Base-by-base conservation (phyloP, 2,797 vertebrate genomes). In the Leptatherina wallacei region DNA sequence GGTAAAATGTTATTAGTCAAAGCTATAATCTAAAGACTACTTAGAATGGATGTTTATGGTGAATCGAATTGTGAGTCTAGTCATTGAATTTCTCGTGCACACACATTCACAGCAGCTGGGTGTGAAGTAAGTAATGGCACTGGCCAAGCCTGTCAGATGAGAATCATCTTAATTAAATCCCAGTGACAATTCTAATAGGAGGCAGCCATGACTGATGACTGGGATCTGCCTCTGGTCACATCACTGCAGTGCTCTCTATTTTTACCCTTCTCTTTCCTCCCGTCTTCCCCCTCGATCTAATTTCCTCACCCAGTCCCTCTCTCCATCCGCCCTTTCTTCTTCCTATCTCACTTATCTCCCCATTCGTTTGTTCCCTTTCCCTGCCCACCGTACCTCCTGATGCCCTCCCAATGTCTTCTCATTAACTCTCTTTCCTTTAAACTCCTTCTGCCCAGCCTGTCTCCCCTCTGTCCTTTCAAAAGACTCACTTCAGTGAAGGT, bases 161-260 rank as follows among this genome's bases (percentile, higher is more conserved):
- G 81, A 93, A 94, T 93, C 91, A 91, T 94, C 88, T 94, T 92
- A 94, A 95, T 94, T 94, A 93, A 93, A 94, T 92, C 87, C 86
- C 73, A 85, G 75, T 90, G 93, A 94, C 92, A 92, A 89, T 91
- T 91, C 91, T 92, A 94, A 94, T 91, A 91, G 89, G 71, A 88
- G 84, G 81, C 84, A 81, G 88, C 86, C 85, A 88, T 94, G 92
- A 94, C 90, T 91, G 92, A 95, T 93, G 91, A 92, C 86, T 63
- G 77, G 64, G 80, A 91, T 85, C 78, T 87, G 87, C 90, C 81
- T 84, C 89, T 89, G 89, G 89, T 89, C 91, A 88, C 83, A 77
- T 89, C 77, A 74, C 84, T 84, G 84, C 80, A 69, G 69, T 49
- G 38, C 71, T 51, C 78, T 91, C 91, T 94, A 93, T 93, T 93